These are phyloP conservation scores for Drosophila anceps DNA, from an alignment of 2,888 invertebrate genomes.

Conservation along the genomic window DNA sequence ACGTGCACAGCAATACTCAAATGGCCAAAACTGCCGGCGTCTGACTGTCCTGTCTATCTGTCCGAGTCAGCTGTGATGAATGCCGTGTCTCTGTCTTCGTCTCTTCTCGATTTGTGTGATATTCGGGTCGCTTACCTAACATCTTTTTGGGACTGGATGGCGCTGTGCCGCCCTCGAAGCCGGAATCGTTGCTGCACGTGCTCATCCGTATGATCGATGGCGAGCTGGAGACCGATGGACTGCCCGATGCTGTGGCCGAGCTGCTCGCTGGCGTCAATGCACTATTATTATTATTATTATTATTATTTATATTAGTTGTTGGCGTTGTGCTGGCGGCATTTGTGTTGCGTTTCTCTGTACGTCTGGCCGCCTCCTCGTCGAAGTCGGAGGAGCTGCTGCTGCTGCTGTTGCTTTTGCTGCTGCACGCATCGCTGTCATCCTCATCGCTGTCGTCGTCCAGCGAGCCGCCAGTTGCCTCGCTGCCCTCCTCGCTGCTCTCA, in stretches of 20 bases:
- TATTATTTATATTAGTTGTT: neutral
- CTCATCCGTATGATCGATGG: slow-evolving; percentile 87
- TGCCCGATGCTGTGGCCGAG: slow-evolving; percentile 33
- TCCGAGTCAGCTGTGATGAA: slow-evolving; percentile 7
- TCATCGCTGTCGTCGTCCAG: slow-evolving; percentile 82
- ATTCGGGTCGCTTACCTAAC: slow-evolving; percentile 83
- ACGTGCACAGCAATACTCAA: slow-evolving; percentile 58
- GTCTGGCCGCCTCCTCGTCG: slow-evolving; percentile 8
- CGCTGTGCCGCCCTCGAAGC: slow-evolving; percentile 90
- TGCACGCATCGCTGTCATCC: slow-evolving; percentile 81
- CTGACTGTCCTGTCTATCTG: slow-evolving; percentile 7
- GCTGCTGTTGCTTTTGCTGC: slow-evolving; percentile 70
- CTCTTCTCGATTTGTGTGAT: neutral
- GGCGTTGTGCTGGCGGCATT: neutral
- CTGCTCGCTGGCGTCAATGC: slow-evolving; percentile 11
- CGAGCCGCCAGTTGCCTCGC: slow-evolving; percentile 74
- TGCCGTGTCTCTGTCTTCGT: slow-evolving; percentile 6
- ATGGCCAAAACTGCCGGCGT: slow-evolving; percentile 26
- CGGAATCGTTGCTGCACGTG: slow-evolving; percentile 94
- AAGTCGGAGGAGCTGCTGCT: slow-evolving; percentile 59
- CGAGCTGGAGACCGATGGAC: slow-evolving; percentile 53
- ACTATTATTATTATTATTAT: neutral
- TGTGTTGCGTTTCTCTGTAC: slow-evolving; percentile 40
- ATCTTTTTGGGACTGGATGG: slow-evolving; percentile 89
- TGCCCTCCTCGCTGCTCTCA: slow-evolving; percentile 84